Percentiles rank a stretch among this genome's conserved stretches.
phyloP scores from a whole-genome alignment of 2,113 vertebrate genomes.

The Callionymus lyra region DNA sequence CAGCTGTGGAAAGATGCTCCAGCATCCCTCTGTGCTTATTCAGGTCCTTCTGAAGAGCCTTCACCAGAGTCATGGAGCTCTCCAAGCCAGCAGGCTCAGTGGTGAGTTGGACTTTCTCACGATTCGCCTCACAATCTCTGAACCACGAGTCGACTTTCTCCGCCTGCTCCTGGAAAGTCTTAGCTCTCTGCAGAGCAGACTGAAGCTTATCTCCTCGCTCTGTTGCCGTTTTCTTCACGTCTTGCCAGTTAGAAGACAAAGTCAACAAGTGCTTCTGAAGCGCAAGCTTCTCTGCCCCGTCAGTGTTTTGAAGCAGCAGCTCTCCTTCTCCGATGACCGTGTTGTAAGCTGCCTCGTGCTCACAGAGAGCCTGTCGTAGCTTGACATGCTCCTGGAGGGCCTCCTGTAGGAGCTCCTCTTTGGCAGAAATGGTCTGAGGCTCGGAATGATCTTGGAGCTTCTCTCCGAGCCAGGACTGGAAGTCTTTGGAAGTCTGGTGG shows the following conservation, averaged over 20 bases:
- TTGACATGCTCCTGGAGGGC: constrained; percentile 73
- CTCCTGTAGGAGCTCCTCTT: constrained; percentile 68
- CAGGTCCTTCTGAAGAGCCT: constrained; percentile 82
- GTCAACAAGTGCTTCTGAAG: constrained; percentile 78
- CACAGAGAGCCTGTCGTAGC: constrained; percentile 62
- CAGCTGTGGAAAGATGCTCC: constrained; percentile 75
- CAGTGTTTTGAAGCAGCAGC: constrained; percentile 79
- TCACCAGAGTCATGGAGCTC: constrained; percentile 71
- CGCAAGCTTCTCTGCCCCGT: constrained; percentile 78
- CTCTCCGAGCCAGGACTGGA: constrained; percentile 79
- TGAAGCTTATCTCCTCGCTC: constrained; percentile 74
- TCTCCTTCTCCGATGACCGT: constrained; percentile 81
- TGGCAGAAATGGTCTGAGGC: constrained; percentile 70
- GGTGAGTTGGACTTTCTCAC: constrained; percentile 63
- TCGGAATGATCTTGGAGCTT: constrained; percentile 74
- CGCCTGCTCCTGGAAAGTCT: constrained; percentile 75
- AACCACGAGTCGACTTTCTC: constrained; percentile 80
- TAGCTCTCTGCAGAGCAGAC: constrained; percentile 74
- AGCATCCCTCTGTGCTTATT: constrained; percentile 84
- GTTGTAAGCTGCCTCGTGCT: constrained; percentile 71
- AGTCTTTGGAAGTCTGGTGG: constrained; percentile 86
- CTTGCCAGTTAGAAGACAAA: constrained; percentile 80
- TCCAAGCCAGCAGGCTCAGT: constrained; percentile 72
- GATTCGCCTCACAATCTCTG: constrained; percentile 72
- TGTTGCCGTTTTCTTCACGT: constrained; percentile 71